A percentile compares a stretch with the other conserved stretches of the same genome.
phyloP scores from a whole-genome alignment of 2,113 vertebrate species.

The Tenebrosternarchus preto region DNA sequence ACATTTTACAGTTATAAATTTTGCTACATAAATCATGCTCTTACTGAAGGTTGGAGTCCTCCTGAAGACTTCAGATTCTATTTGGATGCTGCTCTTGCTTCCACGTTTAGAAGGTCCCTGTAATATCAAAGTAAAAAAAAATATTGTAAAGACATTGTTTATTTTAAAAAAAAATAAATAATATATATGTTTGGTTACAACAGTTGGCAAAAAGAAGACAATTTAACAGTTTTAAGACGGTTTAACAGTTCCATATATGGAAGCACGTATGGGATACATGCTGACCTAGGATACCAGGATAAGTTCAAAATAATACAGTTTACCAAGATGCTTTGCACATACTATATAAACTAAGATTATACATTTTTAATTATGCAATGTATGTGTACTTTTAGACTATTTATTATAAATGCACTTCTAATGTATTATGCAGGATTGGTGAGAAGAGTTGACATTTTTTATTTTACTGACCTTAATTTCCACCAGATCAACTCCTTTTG shows the following conservation, averaged over 20 bases:
- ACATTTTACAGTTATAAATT: neutral
- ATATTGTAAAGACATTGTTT: neutral
- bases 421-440: neutral
- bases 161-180: too few relatives aligned
- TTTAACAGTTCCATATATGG: too few relatives aligned
- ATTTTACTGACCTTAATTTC: slow-evolving; percentile 25
- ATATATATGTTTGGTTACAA: too few relatives aligned
- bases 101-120: slow-evolving; percentile 18
- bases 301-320: too few relatives aligned
- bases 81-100: slow-evolving; percentile 13
- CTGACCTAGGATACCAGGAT: too few relatives aligned
- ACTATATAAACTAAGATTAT: too few relatives aligned
- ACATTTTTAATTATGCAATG: too few relatives aligned
- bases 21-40: neutral
- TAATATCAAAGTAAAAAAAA: neutral
- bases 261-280: too few relatives aligned
- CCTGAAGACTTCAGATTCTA: slow-evolving; percentile 14
- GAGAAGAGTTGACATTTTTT: neutral
- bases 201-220: too few relatives aligned
- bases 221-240: too few relatives aligned
- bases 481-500: neutral
- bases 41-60: neutral
- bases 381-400: too few relatives aligned
- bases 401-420: neutral
- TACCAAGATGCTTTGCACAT: too few relatives aligned